These are phyloP conservation scores for Orgyia antiqua DNA, from an alignment of 2,888 invertebrate species.

Conservation along the genomic window DNA sequence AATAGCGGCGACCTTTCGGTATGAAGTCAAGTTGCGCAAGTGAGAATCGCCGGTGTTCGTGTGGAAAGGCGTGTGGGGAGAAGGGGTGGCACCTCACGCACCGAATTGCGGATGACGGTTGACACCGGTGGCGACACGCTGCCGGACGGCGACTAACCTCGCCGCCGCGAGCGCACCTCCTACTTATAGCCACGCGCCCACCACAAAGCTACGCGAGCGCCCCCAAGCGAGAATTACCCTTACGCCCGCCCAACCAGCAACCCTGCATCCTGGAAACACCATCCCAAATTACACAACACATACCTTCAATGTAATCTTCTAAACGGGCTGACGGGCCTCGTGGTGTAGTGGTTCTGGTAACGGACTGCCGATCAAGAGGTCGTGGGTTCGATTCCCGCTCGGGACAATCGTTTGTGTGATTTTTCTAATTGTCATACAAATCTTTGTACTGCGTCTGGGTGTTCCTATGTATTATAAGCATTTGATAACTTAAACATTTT, in stretches of 20 bases:
- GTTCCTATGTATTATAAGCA: too few species aligned
- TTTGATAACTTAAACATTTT: too few species aligned
- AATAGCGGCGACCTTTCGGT: slow-evolving; percentile 74
- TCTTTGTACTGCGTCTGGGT: too few species aligned
- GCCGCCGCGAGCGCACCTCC: slow-evolving; percentile 66
- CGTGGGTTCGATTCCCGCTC: too few species aligned
- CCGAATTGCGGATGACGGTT: slow-evolving; percentile 48
- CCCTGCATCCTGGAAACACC: neutral
- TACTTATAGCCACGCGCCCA: slow-evolving; percentile 73
- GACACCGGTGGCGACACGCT: slow-evolving; percentile 64
- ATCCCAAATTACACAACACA: neutral
- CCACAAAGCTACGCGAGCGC: slow-evolving; percentile 25
- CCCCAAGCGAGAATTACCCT: neutral
- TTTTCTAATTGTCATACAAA: too few species aligned
- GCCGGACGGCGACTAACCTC: slow-evolving; percentile 75
- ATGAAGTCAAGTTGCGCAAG: slow-evolving; percentile 69
- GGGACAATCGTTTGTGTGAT: too few species aligned
- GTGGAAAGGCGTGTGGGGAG: slow-evolving; percentile 66
- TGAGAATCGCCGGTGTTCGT: slow-evolving; percentile 66
- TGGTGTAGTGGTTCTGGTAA: too few species aligned
- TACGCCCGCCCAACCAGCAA: neutral
- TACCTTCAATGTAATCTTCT: too few species aligned
- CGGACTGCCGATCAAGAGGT: too few species aligned
- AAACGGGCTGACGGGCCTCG: too few species aligned
- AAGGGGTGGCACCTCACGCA: slow-evolving; percentile 48